Base-by-base conservation (phyloP, 2,113 vertebrate species). In the Ctenodactylus gundi region DNA sequence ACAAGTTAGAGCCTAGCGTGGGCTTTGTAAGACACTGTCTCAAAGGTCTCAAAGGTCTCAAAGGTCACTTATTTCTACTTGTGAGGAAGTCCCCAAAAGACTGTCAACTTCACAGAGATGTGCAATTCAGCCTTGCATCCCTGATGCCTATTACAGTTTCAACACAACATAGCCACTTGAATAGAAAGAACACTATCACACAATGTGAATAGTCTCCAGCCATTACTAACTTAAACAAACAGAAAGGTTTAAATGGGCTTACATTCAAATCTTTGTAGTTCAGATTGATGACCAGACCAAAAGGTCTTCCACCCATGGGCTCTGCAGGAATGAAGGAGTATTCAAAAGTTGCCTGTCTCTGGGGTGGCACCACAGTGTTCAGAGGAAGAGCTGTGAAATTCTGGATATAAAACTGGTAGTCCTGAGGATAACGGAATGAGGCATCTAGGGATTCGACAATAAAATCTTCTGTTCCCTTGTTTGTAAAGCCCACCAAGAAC, bases 341-440 rank as follows among this genome's bases (percentile, higher is more conserved):
- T 97, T 99, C 99, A 65, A 99, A 99, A 0, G 99, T 99, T 62
- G 99, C 99, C 98, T 99, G 99, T 92, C 98, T 98, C 97, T 99
- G 98, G 1, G 99, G 98, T 6, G 99, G 99, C 62, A 99, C 99
- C 23, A 98, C 96, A 0, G 97, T 99, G 84, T 99, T 99, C 72
- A 99, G 98, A 97, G 99, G 98, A 13, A 99, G 99, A 31, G 99
- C 99, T 0, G 99, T 99, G 98, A 99, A 99, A 98, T 99, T 99
- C 98, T 99, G 99, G 97, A 99, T 99, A 88, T 99, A 99, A 97
- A 99, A 99, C 98, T 99, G 99, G 92, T 99, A 99, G 97, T 99
- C 99, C 96, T 99, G 99, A 41, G 99, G 99, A 89, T 99, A 99
- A 60, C 99, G 99, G 98, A 99, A 99, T 0, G 99, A 99, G 27